Conservation (phyloP, 2,888 invertebrate genomes). For the Chrysomela aeneicollis region DNA sequence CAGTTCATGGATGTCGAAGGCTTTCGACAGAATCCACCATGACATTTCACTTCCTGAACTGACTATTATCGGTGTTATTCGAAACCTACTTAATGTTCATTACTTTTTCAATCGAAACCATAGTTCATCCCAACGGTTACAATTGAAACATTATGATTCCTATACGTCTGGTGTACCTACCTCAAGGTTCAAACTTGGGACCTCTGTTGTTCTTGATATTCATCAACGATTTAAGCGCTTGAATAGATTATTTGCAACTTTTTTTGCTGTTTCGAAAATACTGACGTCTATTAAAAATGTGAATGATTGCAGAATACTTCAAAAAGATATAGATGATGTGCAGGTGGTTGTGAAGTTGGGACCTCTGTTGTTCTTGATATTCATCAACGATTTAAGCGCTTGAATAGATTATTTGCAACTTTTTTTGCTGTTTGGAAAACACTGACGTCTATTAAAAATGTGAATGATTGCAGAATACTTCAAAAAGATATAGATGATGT, state of each 20-base stretch:
- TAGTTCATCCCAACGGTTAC: no score
- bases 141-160: neutral
- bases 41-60: no score
- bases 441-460: neutral
- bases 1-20: no score
- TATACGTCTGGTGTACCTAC: neutral
- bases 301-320: neutral
- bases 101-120: no score
- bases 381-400: neutral
- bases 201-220: slow-evolving; percentile 1
- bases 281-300: neutral
- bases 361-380: slow-evolving; percentile 1
- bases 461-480: neutral
- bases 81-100: no score
- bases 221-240: neutral
- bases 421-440: neutral
- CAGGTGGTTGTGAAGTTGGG: slow-evolving; percentile 9
- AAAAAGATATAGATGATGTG: slow-evolving; percentile 7
- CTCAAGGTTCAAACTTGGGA: slow-evolving; percentile 8
- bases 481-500: slow-evolving; percentile 5
- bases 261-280: neutral
- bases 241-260: neutral
- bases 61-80: no score
- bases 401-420: neutral
- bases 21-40: no score